Percentiles rank a stretch among this genome's conserved stretches.
These are phyloP conservation scores for Pectinophora gossypiella DNA, from an alignment of 1,140 invertebrate genomes.

Conservation along the genomic window DNA sequence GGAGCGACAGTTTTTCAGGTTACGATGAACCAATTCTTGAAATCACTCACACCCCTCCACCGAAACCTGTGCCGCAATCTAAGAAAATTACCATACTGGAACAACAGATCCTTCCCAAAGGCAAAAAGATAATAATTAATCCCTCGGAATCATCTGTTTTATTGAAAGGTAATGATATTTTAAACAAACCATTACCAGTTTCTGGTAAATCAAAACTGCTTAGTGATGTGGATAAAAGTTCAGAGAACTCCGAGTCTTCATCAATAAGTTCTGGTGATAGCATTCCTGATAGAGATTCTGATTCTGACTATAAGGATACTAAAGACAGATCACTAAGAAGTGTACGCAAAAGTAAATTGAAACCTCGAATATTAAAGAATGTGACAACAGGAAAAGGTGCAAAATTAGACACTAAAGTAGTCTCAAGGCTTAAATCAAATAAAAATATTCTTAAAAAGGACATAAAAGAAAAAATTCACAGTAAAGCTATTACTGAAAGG, in stretches of 20 bases:
- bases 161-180: constrained; percentile 61
- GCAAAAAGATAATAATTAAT: constrained; percentile 67
- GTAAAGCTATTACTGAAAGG: constrained; percentile 35
- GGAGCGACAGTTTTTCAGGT: constrained; percentile 39
- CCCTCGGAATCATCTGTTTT: constrained; percentile 53
- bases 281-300: constrained; percentile 65
- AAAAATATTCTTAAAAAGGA: constrained; percentile 53
- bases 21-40: constrained; percentile 65
- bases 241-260: constrained; percentile 49
- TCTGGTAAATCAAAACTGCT: constrained; percentile 44
- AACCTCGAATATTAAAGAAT: constrained; percentile 59
- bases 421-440: constrained; percentile 40
- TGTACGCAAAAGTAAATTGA: constrained; percentile 44
- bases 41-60: constrained; percentile 56
- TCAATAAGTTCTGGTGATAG: constrained; percentile 60
- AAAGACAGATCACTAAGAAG: constrained; percentile 47
- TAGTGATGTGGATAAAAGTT: constrained; percentile 28
- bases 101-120: constrained; percentile 69
- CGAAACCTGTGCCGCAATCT: constrained; percentile 56
- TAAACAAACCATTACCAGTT: constrained; percentile 57
- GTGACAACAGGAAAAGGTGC: constrained; percentile 24
- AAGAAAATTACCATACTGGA: constrained; percentile 73
- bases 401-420: constrained; percentile 40
- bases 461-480: constrained; percentile 51
- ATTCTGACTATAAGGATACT: constrained; percentile 68